Conservation (phyloP, 37 sponge, comb jelly and placozoan species). For the Eunapius fragilis region DNA sequence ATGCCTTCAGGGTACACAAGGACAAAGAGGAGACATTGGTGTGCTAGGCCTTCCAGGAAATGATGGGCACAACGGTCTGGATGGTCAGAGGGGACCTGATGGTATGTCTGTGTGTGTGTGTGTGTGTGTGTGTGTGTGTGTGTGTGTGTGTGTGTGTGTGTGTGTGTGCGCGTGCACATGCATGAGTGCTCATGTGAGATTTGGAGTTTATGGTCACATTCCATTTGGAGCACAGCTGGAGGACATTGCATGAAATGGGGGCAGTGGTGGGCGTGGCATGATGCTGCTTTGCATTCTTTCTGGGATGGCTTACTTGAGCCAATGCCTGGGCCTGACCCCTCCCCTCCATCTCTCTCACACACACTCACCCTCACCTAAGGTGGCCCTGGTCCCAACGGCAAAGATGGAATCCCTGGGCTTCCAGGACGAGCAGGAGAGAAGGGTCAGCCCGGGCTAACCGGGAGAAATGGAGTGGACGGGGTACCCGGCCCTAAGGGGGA, state of each 20-base stretch:
- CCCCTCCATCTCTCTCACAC: too few species aligned
- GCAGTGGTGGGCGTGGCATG: too few species aligned
- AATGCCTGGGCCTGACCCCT: too few species aligned
- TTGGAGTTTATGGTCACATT: too few species aligned
- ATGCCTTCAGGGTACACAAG: slow-evolving; percentile 50
- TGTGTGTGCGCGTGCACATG: slow-evolving; percentile 8
- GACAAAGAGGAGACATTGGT: slow-evolving; percentile 63
- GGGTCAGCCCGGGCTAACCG: slow-evolving; percentile 14
- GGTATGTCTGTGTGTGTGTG: too few species aligned
- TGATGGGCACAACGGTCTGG: slow-evolving; percentile 41
- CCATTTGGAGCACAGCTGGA: too few species aligned
- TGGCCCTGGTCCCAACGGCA: slow-evolving; percentile 50
- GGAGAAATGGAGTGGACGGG: slow-evolving; percentile 21
- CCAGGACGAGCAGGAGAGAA: slow-evolving; percentile 31
- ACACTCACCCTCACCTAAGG: too few species aligned
- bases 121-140: slow-evolving; percentile 5
- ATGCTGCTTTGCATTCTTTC: too few species aligned
- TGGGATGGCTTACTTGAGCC: too few species aligned
- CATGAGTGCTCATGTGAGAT: background rate
- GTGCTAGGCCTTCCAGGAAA: slow-evolving; percentile 35
- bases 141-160: slow-evolving; percentile 18
- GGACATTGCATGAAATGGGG: too few species aligned
- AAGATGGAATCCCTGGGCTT: slow-evolving; percentile 37
- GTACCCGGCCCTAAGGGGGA: slow-evolving; percentile 15
- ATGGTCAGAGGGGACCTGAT: slow-evolving; percentile 20